A percentile compares a stretch with the other conserved stretches of the same genome.
phyloP scores from a whole-genome alignment of 2,113 vertebrate genomes.

The Melanerpes formicivorus region DNA sequence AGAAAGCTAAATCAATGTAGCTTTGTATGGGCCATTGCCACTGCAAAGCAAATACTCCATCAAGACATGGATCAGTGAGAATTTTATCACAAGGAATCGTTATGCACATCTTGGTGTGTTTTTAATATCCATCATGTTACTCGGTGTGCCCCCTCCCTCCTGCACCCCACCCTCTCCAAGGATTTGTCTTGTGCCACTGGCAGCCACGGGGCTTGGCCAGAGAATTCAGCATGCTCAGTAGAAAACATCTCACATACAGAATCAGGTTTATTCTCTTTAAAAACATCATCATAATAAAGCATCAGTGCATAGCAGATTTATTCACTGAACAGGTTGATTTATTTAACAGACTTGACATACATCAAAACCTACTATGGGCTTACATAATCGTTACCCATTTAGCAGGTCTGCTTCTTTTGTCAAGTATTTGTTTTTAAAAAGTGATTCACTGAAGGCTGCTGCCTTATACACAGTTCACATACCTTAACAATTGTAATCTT shows the following conservation, averaged over 20 bases:
- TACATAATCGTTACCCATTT: slow-evolving; percentile 76
- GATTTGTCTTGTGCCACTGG: not conserved
- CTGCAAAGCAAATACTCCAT: slow-evolving; percentile 69
- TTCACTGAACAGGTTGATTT: slow-evolving; percentile 77
- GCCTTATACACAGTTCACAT: slow-evolving; percentile 25
- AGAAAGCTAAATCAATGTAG: slow-evolving; percentile 59
- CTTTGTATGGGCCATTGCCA: slow-evolving; percentile 60
- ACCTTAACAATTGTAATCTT: slow-evolving; percentile 23
- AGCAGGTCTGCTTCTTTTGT: slow-evolving; percentile 73
- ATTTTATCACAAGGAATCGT: slow-evolving; percentile 51
- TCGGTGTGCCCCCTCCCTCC: not conserved
- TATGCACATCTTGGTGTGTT: slow-evolving; percentile 35
- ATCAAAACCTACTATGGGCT: slow-evolving; percentile 72
- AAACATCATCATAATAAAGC: slow-evolving; percentile 21
- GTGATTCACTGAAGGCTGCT: slow-evolving; percentile 51
- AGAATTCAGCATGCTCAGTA: not conserved
- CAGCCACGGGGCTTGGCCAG: not conserved
- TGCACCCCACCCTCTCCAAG: slow-evolving; percentile 1
- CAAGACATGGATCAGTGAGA: slow-evolving; percentile 59
- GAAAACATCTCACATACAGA: not conserved
- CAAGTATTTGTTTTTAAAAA: slow-evolving; percentile 77
- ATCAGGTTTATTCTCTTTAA: not conserved
- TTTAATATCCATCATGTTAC: slow-evolving; percentile 42
- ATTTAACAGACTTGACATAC: slow-evolving; percentile 72
- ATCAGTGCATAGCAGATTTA: slow-evolving; percentile 72